Evolutionary conservation across 2,113 vertebrate genomes (phyloP), one percentile per base, ranked within the genome.

Genomic region (Hippocampus zosterae): DNA sequence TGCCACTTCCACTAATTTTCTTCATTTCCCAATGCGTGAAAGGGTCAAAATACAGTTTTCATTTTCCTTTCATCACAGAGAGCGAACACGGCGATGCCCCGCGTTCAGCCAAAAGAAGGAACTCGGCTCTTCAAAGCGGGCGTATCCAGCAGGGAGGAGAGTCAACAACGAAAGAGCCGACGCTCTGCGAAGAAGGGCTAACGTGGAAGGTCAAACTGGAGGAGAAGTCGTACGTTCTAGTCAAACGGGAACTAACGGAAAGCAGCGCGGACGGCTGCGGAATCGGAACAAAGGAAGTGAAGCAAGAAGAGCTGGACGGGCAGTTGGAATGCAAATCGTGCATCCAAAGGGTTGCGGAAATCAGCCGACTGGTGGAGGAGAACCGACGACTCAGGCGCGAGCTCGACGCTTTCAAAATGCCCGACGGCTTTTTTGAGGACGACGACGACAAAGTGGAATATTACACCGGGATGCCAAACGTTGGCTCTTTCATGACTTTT

Each of bases 321-420:
- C 53, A 56, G 59, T 10, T 21, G 16, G 59, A 37, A 37, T 62
- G 60, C 60, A 21, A 21, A 8, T 40, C 41, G 4, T 62, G 60
- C 33, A n/a, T 62, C 60, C 60, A 40, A 18, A 37, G 33, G 60
- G 18, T 18, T 4, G 18, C 33, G 33, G 33, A 62, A 62, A 33
- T 62, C 7, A 62, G 37, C 60, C 60, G 9, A 33, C 60, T 62
- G 16, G 60, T 62, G 60, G 60, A 62, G 19, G 60, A 62, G 10
- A 62, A 62, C 60, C 1, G 8, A 21, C 60, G 18, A 18, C 60
- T 62, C 19, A 62, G 37, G 19, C 60, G 19, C 8, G 60, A 62
- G 33, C 9, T 62, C 8, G 33, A 62, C 16, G 60, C 60, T 3
- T 62, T 62, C 60, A 62, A 62, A 33, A 62, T 62, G 33, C 19